Evolutionary conservation across 2,113 vertebrate genomes (phyloP), one percentile per base, ranked within the genome.

Genomic region (Tetrax tetrax): DNA sequence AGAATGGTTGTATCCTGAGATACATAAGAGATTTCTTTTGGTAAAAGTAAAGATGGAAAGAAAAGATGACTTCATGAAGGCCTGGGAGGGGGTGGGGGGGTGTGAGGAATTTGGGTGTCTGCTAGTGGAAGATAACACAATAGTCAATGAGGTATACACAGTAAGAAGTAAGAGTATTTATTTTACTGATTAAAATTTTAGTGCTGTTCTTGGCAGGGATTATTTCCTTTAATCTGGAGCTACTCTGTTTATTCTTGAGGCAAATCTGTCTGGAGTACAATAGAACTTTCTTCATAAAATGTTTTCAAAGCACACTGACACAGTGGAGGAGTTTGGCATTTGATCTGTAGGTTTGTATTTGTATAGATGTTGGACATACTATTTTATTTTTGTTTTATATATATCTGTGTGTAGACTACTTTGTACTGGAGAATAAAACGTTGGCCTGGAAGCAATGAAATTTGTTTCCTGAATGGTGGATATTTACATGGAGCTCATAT

Each of bases 111-210:
- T 94, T 45, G 76, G 3, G 17, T 71, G 43, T 90, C 92, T 94
- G 65, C 57, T 84, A 45, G 48, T 91, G 65, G 56, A 84, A 92
- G 87, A 91, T 95, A 96, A 69, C 69, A 91, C 69, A 93, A 75
- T 89, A 95, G 87, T 96, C 96, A 96, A 87, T 95, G 86, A 95
- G 48, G 29, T 94, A 87, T 16, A 89, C 63, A 63, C 78, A 96
- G 81, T 85, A 70, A 97, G 83, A 84, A 96, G 90, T 89, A 91
- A 89, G 92, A 95, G 70, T 95, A 92, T 97, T 96, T 96, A 76
- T 91, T 97, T 97, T 93, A 95, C 84, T 91, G 94, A 97, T 95
- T 96, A 96, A 96, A 92, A 95, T 89, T 95, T 87, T 95, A 96
- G 93, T 96, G 93, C 92, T 96, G 77, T 93, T 96, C 54, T 97